Evolutionary conservation across 2,113 vertebrate genomes (phyloP), one percentile per base, ranked within the genome.

Genomic region (Orientallactaga bullata): DNA sequence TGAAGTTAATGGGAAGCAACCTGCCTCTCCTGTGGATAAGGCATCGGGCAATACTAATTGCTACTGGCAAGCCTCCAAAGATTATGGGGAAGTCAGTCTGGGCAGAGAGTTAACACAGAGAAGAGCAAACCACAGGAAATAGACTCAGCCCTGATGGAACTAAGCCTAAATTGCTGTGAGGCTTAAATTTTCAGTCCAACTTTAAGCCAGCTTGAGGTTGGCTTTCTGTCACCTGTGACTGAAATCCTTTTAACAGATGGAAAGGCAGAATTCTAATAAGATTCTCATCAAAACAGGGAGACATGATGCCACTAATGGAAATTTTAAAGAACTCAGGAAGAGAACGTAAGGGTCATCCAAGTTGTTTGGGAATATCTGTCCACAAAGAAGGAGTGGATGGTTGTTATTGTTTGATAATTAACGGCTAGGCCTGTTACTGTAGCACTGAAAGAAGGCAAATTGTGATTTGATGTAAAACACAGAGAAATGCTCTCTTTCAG

Each of bases 1-100:
- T 93, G 95, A 85, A 93, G 88, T 96, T 96, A 96, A 95, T 90
- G 95, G 94, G 95, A 94, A 85, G 74, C 85, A 95, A 85, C 97
- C 78, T 95, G 93, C 79, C 55, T 77, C 55, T 95, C 82, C 88
- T 61, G 73, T 93, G 95, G 95, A 94, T 88, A 92, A 95, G 60
- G 88, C 90, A 47, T 82, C 88, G 32, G 15, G 85, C 92, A 42
- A 90, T 61, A 85, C 95, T 97, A 96, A 97, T 96, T 96, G 95
- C 82, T 51, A 32, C 85, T 95, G 97, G 96, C 97, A 96, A 37
- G 37, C 85, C 30, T 79, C 95, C 97, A 96, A 24, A 47, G 68
- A 16, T 85, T 30, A 55, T 30, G 82, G 92, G 58, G 65, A 92
- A 88, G 73, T 91, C 94, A 92, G 92, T 72, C 74, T 86, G 88